Percentiles rank a stretch among this genome's conserved stretches.
These are phyloP conservation scores for Copidosoma floridanum DNA, from an alignment of 1,140 invertebrate species.

Conservation along the genomic window DNA sequence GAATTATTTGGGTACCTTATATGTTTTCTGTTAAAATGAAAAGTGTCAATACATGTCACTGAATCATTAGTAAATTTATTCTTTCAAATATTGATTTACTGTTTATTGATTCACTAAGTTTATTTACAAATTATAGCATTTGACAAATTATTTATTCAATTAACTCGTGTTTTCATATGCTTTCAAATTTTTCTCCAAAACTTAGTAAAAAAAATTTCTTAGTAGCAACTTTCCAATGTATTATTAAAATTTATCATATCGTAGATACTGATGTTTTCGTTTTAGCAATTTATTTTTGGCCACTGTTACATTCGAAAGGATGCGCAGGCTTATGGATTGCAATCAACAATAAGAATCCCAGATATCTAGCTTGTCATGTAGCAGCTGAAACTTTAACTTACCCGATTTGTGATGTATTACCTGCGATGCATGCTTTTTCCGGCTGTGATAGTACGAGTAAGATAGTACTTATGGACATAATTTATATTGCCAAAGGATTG, in stretches of 20 bases:
- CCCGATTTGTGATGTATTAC: background rate
- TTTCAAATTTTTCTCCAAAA: no score
- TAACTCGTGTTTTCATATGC: no score
- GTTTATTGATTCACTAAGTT: background rate
- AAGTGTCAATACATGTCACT: no score
- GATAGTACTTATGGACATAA: no score
- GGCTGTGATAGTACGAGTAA: background rate
- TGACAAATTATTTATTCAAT: no score
- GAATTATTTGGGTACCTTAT: no score
- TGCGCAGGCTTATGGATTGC: background rate
- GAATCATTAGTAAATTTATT: background rate
- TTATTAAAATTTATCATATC: background rate
- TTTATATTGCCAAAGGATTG: no score
- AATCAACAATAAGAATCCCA: background rate
- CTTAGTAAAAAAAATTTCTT: no score
- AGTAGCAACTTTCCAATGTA: no score
- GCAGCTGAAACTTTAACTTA: background rate
- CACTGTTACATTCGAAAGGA: background rate
- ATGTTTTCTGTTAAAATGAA: no score
- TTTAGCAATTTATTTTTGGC: conserved; percentile 1
- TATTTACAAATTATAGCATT: no score
- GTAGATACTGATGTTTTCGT: conserved; percentile 1
- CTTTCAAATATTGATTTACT: background rate
- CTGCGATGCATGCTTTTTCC: conserved; percentile 1
- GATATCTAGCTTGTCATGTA: no score